Evolutionary conservation across 2,888 invertebrate genomes (phyloP).

Genomic region (Cynaeus angustus): DNA sequence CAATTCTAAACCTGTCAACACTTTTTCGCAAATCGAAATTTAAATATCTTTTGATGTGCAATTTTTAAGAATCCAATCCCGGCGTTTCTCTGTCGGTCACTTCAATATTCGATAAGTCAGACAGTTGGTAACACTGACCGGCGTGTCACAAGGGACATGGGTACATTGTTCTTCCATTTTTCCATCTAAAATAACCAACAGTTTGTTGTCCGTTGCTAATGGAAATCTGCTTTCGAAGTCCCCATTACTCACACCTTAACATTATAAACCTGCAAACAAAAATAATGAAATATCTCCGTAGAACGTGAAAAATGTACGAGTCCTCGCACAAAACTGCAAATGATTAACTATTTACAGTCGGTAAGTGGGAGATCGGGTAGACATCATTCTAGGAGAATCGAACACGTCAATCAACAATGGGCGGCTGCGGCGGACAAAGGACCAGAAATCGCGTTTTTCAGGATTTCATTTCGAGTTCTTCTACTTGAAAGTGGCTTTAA

Average conservation of each 20-base stretch:
- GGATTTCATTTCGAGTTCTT: neutral
- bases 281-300: conserved; percentile 34
- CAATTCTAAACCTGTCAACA: conserved; percentile 14
- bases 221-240: conserved; percentile 52
- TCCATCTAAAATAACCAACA: conserved; percentile 63
- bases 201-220: conserved; percentile 53
- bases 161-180: conserved; percentile 68
- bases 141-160: conserved; percentile 63
- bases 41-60: neutral
- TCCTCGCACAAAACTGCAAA: conserved; percentile 45
- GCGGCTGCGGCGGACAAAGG: conserved; percentile 51
- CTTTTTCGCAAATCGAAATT: conserved; percentile 5
- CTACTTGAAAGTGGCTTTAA: too few relatives aligned
- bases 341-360: conserved; percentile 67
- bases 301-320: conserved; percentile 7
- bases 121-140: conserved; percentile 58
- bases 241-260: conserved; percentile 52
- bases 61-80: neutral
- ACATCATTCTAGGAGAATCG: conserved; percentile 63
- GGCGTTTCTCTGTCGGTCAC: conserved; percentile 37
- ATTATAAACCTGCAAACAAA: conserved; percentile 22
- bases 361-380: conserved; percentile 68
- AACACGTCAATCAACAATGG: conserved; percentile 65
- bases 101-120: conserved; percentile 53
- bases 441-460: conserved; percentile 39